phyloP scores from a whole-genome alignment of 2,888 invertebrate species.

The Laothoe populi region DNA sequence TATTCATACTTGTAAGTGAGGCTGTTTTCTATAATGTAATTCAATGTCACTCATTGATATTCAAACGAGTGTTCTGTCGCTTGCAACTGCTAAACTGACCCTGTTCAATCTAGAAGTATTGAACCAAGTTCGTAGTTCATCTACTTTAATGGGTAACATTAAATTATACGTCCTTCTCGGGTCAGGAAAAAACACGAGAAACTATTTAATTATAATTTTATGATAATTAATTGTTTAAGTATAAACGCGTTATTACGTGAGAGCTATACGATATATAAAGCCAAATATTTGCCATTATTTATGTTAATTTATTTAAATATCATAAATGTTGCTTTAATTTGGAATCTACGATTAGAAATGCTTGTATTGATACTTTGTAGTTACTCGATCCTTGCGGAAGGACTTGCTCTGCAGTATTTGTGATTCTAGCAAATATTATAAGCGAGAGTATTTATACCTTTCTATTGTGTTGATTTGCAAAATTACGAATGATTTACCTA shows the following conservation, averaged over 20 bases:
- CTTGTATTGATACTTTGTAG: constrained; percentile 33
- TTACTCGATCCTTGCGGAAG: constrained; percentile 50
- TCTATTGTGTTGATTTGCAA: constrained; percentile 55
- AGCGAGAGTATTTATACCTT: constrained; percentile 68
- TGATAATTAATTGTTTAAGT: constrained; percentile 18
- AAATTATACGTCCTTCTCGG: constrained; percentile 7
- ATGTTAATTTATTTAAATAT: constrained; percentile 76
- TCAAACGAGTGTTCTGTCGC: not conserved
- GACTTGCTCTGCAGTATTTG: constrained; percentile 78
- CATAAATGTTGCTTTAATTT: constrained; percentile 39
- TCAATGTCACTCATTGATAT: constrained; percentile 22
- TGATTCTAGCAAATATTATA: constrained; percentile 69
- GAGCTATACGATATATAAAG: constrained; percentile 67
- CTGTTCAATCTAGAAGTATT: not conserved
- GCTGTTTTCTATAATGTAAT: not conserved
- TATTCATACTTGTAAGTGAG: constrained; percentile 11
- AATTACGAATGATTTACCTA: constrained; percentile 37
- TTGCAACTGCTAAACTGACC: constrained; percentile 10
- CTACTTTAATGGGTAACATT: constrained; percentile 17
- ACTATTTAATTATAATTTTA: constrained; percentile 24
- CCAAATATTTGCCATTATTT: constrained; percentile 84
- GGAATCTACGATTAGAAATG: constrained; percentile 38
- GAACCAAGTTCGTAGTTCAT: constrained; percentile 13
- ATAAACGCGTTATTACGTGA: constrained; percentile 26
- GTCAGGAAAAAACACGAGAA: constrained; percentile 12